Conservation (phyloP, 2,113 vertebrate species). For the Etheostoma spectabile region DNA sequence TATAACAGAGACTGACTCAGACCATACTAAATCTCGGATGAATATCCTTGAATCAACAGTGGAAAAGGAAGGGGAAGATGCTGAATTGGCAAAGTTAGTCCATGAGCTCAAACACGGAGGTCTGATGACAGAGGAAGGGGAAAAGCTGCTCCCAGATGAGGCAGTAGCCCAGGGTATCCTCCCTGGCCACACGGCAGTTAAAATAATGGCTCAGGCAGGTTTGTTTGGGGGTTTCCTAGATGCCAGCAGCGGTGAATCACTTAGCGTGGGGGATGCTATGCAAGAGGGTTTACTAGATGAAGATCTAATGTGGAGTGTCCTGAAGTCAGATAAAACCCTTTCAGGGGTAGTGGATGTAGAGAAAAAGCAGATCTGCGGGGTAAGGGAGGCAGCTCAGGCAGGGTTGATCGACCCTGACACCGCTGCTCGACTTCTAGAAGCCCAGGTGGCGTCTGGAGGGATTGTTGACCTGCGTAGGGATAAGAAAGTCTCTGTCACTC, state of each 20-base stretch:
- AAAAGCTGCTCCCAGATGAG: conserved; percentile 89
- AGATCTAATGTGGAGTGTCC: conserved; percentile 89
- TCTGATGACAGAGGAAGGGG: conserved; percentile 82
- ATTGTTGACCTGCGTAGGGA: conserved; percentile 90
- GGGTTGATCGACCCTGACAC: conserved; percentile 91
- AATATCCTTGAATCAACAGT: conserved; percentile 16
- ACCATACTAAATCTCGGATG: conserved; percentile 5
- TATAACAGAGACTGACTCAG: not conserved
- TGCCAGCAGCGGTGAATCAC: conserved; percentile 79
- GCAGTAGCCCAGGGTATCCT: conserved; percentile 86
- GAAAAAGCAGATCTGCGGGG: conserved; percentile 81
- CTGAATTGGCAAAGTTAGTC: conserved; percentile 82
- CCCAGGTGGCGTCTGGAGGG: conserved; percentile 94
- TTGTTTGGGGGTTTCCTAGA: conserved; percentile 95
- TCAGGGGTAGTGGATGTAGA: conserved; percentile 90
- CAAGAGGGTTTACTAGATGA: conserved; percentile 91
- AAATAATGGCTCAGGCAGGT: conserved; percentile 88
- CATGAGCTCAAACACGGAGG: conserved; percentile 87
- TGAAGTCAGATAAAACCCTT: conserved; percentile 89
- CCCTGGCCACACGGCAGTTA: conserved; percentile 88
- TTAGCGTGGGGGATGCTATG: conserved; percentile 89
- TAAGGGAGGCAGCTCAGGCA: conserved; percentile 86
- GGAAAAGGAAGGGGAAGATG: conserved; percentile 58
- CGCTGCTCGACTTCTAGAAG: conserved; percentile 88
- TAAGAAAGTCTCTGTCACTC: conserved; percentile 92